phyloP scores from a whole-genome alignment of 2,113 vertebrate species.

The Chlorodrepanis virens region DNA sequence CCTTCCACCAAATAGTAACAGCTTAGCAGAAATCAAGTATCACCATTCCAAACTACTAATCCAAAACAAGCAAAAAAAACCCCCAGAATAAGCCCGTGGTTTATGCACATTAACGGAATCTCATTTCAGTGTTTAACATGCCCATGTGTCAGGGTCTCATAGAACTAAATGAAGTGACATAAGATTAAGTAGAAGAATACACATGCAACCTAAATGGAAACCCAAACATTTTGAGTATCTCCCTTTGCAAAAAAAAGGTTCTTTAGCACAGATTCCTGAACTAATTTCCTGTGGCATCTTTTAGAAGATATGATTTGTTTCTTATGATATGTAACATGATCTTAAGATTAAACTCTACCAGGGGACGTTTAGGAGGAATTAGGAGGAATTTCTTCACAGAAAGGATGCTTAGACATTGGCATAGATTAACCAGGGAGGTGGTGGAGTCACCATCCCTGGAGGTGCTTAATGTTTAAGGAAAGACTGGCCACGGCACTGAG shows the following conservation, averaged over 20 bases:
- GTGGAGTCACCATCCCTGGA: neutral
- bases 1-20: neutral
- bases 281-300: neutral
- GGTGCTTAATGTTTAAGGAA: neutral
- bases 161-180: neutral
- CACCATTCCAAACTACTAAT: neutral
- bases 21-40: neutral
- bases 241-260: neutral
- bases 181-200: neutral
- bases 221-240: neutral
- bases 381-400: neutral
- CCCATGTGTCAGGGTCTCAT: accelerated
- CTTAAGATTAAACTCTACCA: neutral
- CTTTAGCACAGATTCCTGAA: neutral
- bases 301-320: neutral
- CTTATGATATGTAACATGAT: neutral
- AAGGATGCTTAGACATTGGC: neutral
- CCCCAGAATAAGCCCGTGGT: neutral
- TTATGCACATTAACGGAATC: accelerated
- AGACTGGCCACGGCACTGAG: neutral
- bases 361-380: neutral
- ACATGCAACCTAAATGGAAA: neutral
- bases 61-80: neutral
- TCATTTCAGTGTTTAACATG: neutral
- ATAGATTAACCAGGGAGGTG: neutral